phyloP scores from a whole-genome alignment of 2,888 invertebrate species.

The Strigamia transsilvanica region DNA sequence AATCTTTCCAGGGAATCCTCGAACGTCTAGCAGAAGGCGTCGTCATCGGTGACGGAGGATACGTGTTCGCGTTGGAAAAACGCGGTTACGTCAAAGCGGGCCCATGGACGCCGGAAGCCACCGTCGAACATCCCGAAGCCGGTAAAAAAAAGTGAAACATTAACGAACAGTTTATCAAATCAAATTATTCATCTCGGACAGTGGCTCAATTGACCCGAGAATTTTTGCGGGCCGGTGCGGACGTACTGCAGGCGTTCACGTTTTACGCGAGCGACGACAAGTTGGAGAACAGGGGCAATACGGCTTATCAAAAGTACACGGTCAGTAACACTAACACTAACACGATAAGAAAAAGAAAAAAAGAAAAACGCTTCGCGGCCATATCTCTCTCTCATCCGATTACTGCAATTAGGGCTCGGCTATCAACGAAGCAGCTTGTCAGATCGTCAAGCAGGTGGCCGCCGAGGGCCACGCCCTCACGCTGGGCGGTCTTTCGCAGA shows the following conservation, averaged over 20 bases:
- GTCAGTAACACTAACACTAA: too few relatives aligned
- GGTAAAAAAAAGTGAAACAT: conserved; percentile 58
- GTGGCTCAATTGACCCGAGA: conserved; percentile 64
- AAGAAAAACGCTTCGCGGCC: too few relatives aligned
- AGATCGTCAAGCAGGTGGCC: conserved; percentile 63
- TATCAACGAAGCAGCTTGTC: conserved; percentile 64
- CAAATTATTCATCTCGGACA: too few relatives aligned
- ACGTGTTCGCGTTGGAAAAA: conserved; percentile 65
- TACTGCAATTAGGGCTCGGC: conserved; percentile 61
- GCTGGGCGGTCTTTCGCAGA: conserved; percentile 63
- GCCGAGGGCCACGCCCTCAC: conserved; percentile 63
- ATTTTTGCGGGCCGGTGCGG: conserved; percentile 64
- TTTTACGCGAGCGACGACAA: conserved; percentile 66
- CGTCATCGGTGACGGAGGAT: conserved; percentile 65
- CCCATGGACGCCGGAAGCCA: conserved; percentile 66
- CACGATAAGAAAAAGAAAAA: background rate
- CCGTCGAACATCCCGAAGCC: conserved; percentile 64
- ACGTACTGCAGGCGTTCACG: conserved; percentile 65
- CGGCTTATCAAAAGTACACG: conserved; percentile 60
- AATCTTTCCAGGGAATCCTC: conserved; percentile 58
- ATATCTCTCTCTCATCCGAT: too few relatives aligned
- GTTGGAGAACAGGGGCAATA: conserved; percentile 63
- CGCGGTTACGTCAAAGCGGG: conserved; percentile 66
- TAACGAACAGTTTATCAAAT: conserved; percentile 27
- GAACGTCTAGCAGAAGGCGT: conserved; percentile 63